Evolutionary conservation across 1,140 invertebrate genomes (phyloP), one percentile per base, ranked within the genome.

Genomic region (Atta colombica): DNA sequence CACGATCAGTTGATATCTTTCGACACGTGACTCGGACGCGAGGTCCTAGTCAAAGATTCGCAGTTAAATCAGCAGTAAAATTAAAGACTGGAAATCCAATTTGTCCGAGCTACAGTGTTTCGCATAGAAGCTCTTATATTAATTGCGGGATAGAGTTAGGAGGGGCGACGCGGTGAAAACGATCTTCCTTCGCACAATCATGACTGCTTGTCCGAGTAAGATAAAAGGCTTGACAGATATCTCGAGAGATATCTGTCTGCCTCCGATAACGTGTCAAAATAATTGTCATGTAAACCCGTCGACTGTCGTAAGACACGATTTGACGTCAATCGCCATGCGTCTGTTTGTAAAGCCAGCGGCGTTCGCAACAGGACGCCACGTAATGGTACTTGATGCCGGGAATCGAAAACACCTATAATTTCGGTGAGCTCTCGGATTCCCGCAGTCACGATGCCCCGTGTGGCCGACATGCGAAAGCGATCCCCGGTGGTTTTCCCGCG

Each of bases 281-380:
- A 88, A 91, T 87, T 91, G 84, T 82, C 87, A 80, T 90, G 88
- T 88, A 91, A 91, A 91, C 77, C 60, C 77, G 77, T 61, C 80
- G 74, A 66, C 28, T 66, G 80, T 87, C 85, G 86, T 75, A 84
- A 75, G 80, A 90, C 85, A 1, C 82, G 69, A 63, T 60, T 21
- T 91, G 89, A 91, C 89, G 89, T 91, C 89, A 91, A 91, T 90
- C 75, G 85, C 25, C 16, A 28, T 14, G 63, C 61, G 75, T 55
- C 28, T 66, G 53, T 85, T 75, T 85, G 82, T 39, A 65, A 78
- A 49, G 51, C 60, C 6, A 51, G 7, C 68, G 49, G 53, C 35
- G 21, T 16, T 35, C 25, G 8, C 21, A 8, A 16, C 49, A 39
- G 6, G 16, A 14, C 18, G 25, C 35, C 65, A 12, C 21, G 39